A percentile compares a stretch with the other conserved stretches of the same genome.
These are phyloP conservation scores for Erebia palarica DNA, from an alignment of 2,888 invertebrate genomes.

Conservation along the genomic window DNA sequence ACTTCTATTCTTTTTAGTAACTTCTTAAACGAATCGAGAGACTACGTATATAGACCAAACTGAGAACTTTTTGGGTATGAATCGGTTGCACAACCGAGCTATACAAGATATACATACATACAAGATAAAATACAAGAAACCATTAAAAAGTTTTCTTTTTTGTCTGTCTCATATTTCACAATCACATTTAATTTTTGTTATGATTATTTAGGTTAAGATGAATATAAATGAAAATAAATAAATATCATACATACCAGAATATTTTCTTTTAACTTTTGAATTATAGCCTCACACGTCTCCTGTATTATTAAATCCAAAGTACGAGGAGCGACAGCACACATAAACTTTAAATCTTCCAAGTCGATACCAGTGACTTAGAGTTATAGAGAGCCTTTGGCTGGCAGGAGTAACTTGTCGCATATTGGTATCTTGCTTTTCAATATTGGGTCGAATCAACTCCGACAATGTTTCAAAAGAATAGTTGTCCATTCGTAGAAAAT, in stretches of 20 bases:
- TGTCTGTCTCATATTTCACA: constrained; percentile 1
- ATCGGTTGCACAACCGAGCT: neutral
- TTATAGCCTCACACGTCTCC: constrained; percentile 14
- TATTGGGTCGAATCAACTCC: constrained; percentile 1
- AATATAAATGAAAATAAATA: neutral
- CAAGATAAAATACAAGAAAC: neutral
- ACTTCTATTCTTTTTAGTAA: constrained; percentile 1
- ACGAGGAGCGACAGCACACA: constrained; percentile 6
- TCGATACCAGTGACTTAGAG: constrained; percentile 7
- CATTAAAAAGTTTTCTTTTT: neutral
- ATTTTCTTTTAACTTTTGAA: constrained; percentile 10
- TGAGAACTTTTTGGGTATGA: neutral
- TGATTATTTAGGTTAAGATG: neutral
- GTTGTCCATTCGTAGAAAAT: neutral
- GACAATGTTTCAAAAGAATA: neutral
- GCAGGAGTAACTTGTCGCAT: neutral
- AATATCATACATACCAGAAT: constrained; percentile 11
- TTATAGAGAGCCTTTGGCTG: constrained; percentile 5
- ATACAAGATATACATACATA: neutral
- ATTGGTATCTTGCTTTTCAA: neutral
- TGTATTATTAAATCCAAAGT: neutral
- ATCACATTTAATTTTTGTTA: neutral
- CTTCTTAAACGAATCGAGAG: neutral
- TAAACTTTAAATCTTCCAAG: constrained; percentile 16
- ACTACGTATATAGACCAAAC: neutral